Evolutionary conservation across 2,113 vertebrate species (phyloP), one percentile per base, ranked within the genome.

Genomic region (Damaliscus lunatus): DNA sequence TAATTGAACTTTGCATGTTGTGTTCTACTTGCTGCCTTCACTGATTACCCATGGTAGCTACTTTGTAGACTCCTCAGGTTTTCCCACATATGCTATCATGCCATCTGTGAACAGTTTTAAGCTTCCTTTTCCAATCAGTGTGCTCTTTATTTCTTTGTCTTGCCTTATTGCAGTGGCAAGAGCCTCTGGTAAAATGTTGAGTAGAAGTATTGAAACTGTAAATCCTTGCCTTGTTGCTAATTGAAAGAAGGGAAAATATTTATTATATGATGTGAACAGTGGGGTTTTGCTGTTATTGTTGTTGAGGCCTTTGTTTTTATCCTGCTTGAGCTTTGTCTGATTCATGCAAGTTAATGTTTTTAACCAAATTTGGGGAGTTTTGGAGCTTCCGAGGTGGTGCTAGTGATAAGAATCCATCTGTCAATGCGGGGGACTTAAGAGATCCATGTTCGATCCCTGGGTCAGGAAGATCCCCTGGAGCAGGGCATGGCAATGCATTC

Each of bases 111-210:
- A 36, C n/a, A 91, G 16, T 91, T 94, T 88, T 60, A 31, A 48
- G n/a, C 74, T 31, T 94, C 67, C 36, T 10, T 94, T 80, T 59
- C 21, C 3, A 36, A 31, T 50, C n/a, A 25, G 5, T 46, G 5
- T 82, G 21, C 4, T 11, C 74, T 87, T 71, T 88, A 36, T 94
- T 96, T 93, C 52, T 62, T 92, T 88, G n/a, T 88, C 77, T 84
- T 96, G 23, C 4, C 46, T 92, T 55, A 59, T 77, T 88, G 7
- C 31, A 57, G 6, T 48, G 62, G 48, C 25, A 62, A 40, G 80
- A 86, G 78, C 74, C 40, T 94, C 57, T 71, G 77, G 17, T 10
- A 16, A 27, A 27, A 77, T 77, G 71, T 52, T 74, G 36, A 88
- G 14, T 5, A 8, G 29, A 27, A 6, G n/a, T 71, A 14, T 13